Evolutionary conservation across 2,888 invertebrate genomes (phyloP), one percentile per base, ranked within the genome.

Genomic region (Drosophila mulleri): DNA sequence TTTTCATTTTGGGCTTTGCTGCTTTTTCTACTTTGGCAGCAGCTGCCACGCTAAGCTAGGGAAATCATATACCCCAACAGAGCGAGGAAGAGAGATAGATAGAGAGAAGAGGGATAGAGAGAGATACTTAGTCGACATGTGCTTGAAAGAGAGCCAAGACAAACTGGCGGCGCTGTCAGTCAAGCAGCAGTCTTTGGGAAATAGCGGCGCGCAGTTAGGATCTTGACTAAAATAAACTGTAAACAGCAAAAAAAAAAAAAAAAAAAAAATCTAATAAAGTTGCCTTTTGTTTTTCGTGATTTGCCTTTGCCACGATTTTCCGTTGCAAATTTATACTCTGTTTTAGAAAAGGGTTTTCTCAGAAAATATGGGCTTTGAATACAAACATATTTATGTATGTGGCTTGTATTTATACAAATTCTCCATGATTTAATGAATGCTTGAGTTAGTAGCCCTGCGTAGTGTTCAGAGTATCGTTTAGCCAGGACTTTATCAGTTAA

Each of bases 141-240:
- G 82, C 54, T 71, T 70, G 67, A 64, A 71, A 77, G 60, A 50
- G 50, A 70, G 72, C 72, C 83, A 80, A 86, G 83, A 80, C 83
- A 80, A 73, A 60, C 65, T 80, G 88, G 75, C 73, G 78, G 41
- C 75, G 67, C 65, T 77, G 77, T 82, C 83, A 66, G 32, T 70
- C 77, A 82, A 45, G 26, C 11, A n/a, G 53, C 12, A 52, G 39
- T 48, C n/a, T 57, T 32, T 47, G 26, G 23, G 23, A 5, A 18
- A 7, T 35, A 23, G n/a, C 39, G 12, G 26, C 7, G n/a, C 14
- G 50, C 26, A 11, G 14, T 20, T 29, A 6, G 52, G 20, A 59
- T 62, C 54, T 72, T 60, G 67, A 39, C 56, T 41, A 48, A 41
- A 41, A 23, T 18, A 16, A 57, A 8, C 23, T 14, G 57, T 32